Conservation (phyloP, 2,113 vertebrate genomes). For the Gymnobelideus leadbeateri region DNA sequence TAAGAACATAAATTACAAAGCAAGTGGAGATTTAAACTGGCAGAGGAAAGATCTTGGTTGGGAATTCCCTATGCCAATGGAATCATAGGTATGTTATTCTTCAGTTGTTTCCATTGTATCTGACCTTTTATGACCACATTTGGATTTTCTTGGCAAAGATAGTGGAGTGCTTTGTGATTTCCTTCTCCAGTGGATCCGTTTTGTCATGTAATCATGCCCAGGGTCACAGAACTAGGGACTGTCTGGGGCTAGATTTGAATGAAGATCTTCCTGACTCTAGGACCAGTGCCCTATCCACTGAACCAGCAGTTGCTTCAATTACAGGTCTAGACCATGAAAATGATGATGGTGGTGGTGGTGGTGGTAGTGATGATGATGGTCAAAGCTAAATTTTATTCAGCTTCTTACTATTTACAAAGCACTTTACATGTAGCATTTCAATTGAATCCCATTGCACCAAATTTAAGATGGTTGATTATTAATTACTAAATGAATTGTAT, state of each 20-base stretch:
- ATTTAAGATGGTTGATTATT: not conserved
- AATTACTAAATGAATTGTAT: not conserved
- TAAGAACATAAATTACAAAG: not conserved
- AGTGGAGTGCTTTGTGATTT: not conserved
- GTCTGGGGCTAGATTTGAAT: not conserved
- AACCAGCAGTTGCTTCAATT: not conserved
- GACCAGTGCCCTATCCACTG: not conserved
- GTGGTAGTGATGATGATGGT: not conserved
- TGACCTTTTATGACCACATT: not conserved
- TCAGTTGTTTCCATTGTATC: not conserved
- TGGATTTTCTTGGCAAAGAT: not conserved
- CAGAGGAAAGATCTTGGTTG: not conserved
- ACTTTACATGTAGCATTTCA: not conserved
- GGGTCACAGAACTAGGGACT: not conserved
- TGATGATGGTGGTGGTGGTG: not conserved
- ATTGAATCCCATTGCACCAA: not conserved
- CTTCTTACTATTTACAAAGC: not conserved
- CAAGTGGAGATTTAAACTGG: not conserved
- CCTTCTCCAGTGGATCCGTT: not conserved
- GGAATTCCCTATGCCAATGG: not conserved
- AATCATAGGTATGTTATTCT: not conserved
- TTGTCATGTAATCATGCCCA: not conserved
- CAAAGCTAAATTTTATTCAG: not conserved
- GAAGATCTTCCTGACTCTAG: not conserved
- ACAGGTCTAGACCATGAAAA: not conserved